These are phyloP conservation scores for Actenoides lindsayi DNA, from an alignment of 2,113 vertebrate genomes.

Conservation along the genomic window DNA sequence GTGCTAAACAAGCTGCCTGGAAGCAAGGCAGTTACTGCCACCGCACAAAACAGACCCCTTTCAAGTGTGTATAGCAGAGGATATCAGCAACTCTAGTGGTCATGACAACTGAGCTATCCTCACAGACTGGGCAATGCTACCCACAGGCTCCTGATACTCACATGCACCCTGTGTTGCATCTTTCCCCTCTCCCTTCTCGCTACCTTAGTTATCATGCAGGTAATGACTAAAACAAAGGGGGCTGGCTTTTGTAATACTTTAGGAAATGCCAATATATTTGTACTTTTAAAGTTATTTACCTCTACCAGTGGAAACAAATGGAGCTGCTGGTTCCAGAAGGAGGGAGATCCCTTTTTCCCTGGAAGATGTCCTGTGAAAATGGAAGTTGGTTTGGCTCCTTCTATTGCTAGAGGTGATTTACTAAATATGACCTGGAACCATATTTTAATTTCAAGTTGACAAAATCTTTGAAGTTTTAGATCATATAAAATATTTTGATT, in stretches of 20 bases:
- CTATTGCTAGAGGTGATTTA: background rate
- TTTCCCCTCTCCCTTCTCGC: accelerated
- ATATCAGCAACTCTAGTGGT: too few species aligned
- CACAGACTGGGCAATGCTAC: background rate
- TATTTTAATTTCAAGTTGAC: background rate
- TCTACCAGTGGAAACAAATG: background rate
- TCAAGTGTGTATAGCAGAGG: background rate
- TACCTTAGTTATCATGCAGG: background rate
- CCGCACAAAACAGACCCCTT: background rate
- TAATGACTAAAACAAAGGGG: background rate
- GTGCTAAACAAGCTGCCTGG: background rate
- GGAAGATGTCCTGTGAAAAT: background rate
- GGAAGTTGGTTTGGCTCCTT: background rate
- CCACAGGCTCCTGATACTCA: background rate
- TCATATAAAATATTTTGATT: background rate
- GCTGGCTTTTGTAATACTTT: background rate
- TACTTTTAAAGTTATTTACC: background rate
- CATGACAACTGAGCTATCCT: background rate
- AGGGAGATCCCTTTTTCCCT: background rate
- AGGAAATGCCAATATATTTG: background rate
- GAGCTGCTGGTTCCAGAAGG: background rate
- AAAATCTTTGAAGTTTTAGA: background rate
- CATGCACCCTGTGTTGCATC: accelerated
- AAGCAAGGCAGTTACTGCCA: background rate
- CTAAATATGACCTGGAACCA: background rate